Percentiles rank a stretch among this genome's conserved stretches.
Evolutionary conservation across 1,140 invertebrate species (phyloP).

Genomic region (Zaprionus africanus): DNA sequence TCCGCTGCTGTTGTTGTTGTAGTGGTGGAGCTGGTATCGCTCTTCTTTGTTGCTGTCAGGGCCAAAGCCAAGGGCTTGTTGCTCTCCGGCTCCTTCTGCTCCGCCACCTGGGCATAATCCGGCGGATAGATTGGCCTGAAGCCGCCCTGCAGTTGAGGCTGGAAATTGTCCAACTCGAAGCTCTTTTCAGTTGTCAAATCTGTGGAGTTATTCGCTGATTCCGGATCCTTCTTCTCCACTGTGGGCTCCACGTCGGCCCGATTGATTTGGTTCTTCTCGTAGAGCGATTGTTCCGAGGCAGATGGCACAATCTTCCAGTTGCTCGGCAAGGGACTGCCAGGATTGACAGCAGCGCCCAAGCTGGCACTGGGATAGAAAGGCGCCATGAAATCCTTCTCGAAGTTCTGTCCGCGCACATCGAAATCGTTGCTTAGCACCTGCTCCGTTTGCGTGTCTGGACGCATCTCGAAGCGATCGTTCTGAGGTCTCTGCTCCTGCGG

Average conservation of each 20-base stretch:
- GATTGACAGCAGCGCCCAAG: constrained; percentile 82
- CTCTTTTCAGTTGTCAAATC: constrained; percentile 64
- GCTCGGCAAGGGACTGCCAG: constrained; percentile 74
- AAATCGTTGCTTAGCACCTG: constrained; percentile 66
- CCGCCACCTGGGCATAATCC: constrained; percentile 61
- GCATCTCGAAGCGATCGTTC: constrained; percentile 42
- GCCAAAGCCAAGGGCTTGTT: constrained; percentile 61
- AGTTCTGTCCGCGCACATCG: constrained; percentile 79
- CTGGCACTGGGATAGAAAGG: constrained; percentile 89
- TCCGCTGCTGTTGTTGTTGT: constrained; percentile 32
- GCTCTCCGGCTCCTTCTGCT: constrained; percentile 36
- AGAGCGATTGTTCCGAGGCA: constrained; percentile 56
- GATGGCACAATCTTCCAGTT: constrained; percentile 88
- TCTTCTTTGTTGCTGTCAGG: neutral
- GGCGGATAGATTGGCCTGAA: constrained; percentile 88
- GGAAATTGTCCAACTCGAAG: constrained; percentile 89
- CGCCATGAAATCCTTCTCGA: constrained; percentile 87
- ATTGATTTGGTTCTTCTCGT: constrained; percentile 78
- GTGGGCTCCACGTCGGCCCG: constrained; percentile 63
- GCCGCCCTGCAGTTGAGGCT: constrained; percentile 88
- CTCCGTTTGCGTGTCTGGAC: constrained; percentile 66
- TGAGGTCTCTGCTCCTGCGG: constrained; percentile 50
- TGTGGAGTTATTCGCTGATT: constrained; percentile 30
- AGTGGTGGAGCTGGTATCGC: constrained; percentile 22
- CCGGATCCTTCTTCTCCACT: constrained; percentile 44